Evolutionary conservation across 30 jellyfish, hydroid and myxozoan species (phyloP), one percentile per base, ranked within the genome.

Genomic region (Cassiopea xamachana): DNA sequence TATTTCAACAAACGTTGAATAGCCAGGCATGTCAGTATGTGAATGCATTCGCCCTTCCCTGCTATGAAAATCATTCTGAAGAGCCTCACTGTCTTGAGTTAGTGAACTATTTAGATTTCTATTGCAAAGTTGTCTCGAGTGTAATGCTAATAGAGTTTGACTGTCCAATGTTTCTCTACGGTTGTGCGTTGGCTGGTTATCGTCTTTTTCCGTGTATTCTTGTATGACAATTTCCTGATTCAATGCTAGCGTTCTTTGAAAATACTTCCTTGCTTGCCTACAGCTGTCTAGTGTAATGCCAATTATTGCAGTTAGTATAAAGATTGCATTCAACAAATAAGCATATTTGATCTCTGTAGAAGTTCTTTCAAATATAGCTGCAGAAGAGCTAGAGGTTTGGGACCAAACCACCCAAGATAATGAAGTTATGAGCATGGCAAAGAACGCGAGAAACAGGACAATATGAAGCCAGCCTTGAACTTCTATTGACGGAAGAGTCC

Each of bases 331-430:
- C 68, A 90, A 46, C 84, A 82, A 75, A 72, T 90, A 90, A 7
- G 97, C 97, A 67, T 90, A 90, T 84, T 90, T 90, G 60, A 90
- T 90, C 68, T 90, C 97, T 7, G 97, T 60, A 18, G 97, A 90
- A 13, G 97, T 71, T 61, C 97, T 77, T 43, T 90, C 97, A 61
- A 90, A 82, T 19, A 90, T 71, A n/a, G 97, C 97, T 1, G 97
- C 87, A 13, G 92, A 70, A 18, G 97, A 90, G 15, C 78, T 80
- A 7, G 97, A 90, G 55, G 97, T 90, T 89, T 90, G 97, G 92
- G 97, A 90, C 97, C 97, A 90, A 48, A 90, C 68, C 17, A 90
- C 86, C 97, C 97, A 90, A 16, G 92, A 80, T 72, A 90, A 79
- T 44, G 97, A 90, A 48, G 97, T 90, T 81, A 90, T 15, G 59